Conservation (phyloP, 2,113 vertebrate genomes). For the Alethe castanea region DNA sequence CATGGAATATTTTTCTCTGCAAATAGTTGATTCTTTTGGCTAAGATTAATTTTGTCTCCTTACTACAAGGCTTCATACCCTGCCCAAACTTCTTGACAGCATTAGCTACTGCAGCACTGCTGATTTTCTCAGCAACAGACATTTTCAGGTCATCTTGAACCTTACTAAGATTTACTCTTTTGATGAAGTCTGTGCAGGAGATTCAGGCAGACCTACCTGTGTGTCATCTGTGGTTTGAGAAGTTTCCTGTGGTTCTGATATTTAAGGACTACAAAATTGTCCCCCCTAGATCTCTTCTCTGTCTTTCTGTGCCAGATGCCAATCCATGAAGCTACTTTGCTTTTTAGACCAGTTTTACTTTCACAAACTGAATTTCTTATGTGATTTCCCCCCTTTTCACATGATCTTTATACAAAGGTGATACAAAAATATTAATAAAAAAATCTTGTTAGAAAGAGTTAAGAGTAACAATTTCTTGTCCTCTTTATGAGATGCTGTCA, state of each 20-base stretch:
- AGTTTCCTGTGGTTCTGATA: neutral
- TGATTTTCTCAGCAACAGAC: neutral
- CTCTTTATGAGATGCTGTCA: neutral
- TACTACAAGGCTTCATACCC: neutral
- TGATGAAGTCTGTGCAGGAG: neutral
- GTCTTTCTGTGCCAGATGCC: neutral
- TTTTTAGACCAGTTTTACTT: neutral
- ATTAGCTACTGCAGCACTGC: neutral
- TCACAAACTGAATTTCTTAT: neutral
- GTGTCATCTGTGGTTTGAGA: neutral
- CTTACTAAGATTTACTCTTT: neutral
- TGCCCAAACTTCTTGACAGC: neutral
- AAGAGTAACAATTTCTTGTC: neutral
- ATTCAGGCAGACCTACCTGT: neutral
- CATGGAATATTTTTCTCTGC: neutral
- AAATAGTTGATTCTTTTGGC: neutral
- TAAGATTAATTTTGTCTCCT: neutral
- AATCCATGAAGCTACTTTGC: neutral
- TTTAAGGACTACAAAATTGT: neutral
- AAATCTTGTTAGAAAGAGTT: neutral
- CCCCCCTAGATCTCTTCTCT: rapidly evolving
- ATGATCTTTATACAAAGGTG: neutral
- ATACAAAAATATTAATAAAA: neutral
- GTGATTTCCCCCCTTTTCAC: neutral
- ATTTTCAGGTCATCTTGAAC: neutral